Evolutionary conservation across 2,113 vertebrate genomes (phyloP).

Genomic region (Bubo bubo): DNA sequence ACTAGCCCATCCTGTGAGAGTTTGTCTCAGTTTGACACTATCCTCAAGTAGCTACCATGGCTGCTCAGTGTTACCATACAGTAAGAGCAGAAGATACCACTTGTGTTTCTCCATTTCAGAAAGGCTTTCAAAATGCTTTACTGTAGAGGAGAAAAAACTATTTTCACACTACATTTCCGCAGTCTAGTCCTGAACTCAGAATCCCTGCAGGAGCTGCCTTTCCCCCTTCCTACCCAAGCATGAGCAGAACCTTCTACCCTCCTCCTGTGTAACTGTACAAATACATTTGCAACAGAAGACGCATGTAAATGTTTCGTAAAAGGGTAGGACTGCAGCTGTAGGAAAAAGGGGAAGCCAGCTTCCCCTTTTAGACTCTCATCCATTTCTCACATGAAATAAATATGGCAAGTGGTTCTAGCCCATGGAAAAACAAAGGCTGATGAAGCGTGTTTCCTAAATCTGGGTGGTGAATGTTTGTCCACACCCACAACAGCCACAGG

Average conservation of each 20-base stretch:
- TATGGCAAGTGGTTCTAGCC: neutral
- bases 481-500: neutral
- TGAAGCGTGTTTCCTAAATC: neutral
- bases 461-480: neutral
- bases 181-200: neutral
- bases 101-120: neutral
- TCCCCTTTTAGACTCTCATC: neutral
- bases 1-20: neutral
- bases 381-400: neutral
- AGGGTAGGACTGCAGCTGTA: neutral
- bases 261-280: neutral
- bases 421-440: neutral
- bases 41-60: neutral
- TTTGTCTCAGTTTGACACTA: neutral
- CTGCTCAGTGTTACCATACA: neutral
- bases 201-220: neutral
- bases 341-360: neutral
- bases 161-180: neutral
- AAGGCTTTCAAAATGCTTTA: neutral
- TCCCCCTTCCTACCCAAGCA: neutral
- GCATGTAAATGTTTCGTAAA: neutral
- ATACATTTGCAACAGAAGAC: neutral
- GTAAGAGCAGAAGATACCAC: neutral
- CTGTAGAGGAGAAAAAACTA: neutral
- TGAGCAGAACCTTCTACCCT: neutral